These are phyloP conservation scores for Petrolisthes manimaculis DNA, from an alignment of 2,888 invertebrate species.

Conservation along the genomic window DNA sequence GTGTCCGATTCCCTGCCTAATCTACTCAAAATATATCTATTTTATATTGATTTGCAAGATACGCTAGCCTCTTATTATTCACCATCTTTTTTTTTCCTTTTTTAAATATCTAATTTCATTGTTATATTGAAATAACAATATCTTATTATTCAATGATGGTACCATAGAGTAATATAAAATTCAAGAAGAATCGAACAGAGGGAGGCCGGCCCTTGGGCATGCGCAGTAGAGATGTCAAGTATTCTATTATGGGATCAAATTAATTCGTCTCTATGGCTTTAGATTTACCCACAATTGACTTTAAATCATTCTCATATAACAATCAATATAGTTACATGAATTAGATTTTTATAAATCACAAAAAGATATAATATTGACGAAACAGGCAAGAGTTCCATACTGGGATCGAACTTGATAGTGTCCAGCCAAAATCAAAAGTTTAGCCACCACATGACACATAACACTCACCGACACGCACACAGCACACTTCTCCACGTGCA, in stretches of 20 bases:
- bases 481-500: too few species aligned
- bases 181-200: slow-evolving; percentile 11
- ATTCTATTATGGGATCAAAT: slow-evolving; percentile 43
- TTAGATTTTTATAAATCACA: background rate
- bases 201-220: slow-evolving; percentile 38
- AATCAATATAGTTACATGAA: background rate
- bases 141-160: background rate
- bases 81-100: background rate
- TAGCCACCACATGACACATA: too few species aligned
- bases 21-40: background rate
- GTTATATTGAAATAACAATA: background rate
- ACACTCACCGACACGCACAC: too few species aligned
- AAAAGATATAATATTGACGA: background rate
- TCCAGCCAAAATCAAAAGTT: background rate
- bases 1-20: slow-evolving; percentile 13
- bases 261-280: background rate
- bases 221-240: slow-evolving; percentile 37
- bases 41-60: background rate
- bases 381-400: slow-evolving; percentile 30
- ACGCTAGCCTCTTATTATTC: too few species aligned
- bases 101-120: background rate
- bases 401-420: slow-evolving; percentile 30
- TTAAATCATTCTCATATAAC: background rate
- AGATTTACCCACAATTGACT: background rate
- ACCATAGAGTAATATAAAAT: background rate